A percentile compares a stretch with the other conserved stretches of the same genome.
These are phyloP conservation scores for Asobara japonica DNA, from an alignment of 1,140 invertebrate genomes.

Conservation along the genomic window DNA sequence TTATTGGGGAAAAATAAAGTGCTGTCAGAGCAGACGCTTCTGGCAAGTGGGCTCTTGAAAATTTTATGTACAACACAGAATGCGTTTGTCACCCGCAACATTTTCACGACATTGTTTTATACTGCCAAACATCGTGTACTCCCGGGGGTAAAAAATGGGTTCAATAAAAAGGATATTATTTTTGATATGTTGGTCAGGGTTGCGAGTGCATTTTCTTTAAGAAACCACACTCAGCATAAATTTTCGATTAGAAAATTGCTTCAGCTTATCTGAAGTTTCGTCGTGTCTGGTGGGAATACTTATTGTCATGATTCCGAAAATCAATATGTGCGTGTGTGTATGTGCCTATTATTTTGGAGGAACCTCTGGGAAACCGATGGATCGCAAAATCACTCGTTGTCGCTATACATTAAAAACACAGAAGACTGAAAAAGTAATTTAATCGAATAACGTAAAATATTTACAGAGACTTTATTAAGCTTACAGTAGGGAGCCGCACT, in stretches of 20 bases:
- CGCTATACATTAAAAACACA: too few species aligned
- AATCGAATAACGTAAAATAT: not conserved
- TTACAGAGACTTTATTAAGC: not conserved
- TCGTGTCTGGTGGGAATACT: too few species aligned
- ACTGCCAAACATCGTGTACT: not conserved
- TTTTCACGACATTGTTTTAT: not conserved
- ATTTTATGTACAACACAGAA: constrained; percentile 6
- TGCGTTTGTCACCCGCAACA: not conserved
- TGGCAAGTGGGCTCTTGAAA: constrained; percentile 6
- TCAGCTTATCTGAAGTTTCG: too few species aligned
- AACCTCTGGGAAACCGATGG: too few species aligned
- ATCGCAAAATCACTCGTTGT: too few species aligned
- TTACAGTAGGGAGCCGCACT: too few species aligned
- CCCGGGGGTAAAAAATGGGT: not conserved
- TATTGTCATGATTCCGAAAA: too few species aligned
- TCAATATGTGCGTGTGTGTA: too few species aligned
- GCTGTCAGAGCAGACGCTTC: not conserved
- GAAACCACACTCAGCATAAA: too few species aligned
- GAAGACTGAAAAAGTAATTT: too few species aligned
- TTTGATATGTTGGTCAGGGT: constrained; percentile 6
- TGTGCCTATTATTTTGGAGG: too few species aligned
- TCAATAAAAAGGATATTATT: not conserved
- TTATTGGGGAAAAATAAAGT: not conserved
- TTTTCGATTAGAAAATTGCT: too few species aligned
- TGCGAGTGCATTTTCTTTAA: not conserved